Conservation (phyloP, 2,888 invertebrate species). For the Bedellia somnulentella region DNA sequence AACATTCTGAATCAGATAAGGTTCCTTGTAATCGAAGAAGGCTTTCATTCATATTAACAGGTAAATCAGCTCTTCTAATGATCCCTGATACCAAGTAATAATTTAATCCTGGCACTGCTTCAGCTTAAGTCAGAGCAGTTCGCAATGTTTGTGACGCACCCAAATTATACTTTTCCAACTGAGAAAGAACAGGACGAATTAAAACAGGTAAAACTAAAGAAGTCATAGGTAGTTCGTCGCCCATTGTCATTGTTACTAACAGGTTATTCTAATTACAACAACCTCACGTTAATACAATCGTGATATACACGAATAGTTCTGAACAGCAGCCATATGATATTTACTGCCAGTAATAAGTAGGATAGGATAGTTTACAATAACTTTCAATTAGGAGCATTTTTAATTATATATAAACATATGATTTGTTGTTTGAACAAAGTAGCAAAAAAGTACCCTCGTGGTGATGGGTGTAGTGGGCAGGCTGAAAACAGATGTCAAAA, state of each 20-base stretch:
- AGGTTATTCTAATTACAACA: no score
- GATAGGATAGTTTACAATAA: no score
- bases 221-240: slow-evolving; percentile 90
- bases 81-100: slow-evolving; percentile 90
- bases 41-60: slow-evolving; percentile 93
- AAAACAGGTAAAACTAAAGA: slow-evolving; percentile 90
- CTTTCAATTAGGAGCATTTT: no score
- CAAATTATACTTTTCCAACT: slow-evolving; percentile 90
- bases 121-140: slow-evolving; percentile 87
- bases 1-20: slow-evolving; percentile 87
- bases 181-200: slow-evolving; percentile 81
- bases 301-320: no score
- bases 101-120: slow-evolving; percentile 89
- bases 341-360: no score
- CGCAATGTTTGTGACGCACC: slow-evolving; percentile 90
- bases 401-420: no score
- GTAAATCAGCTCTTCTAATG: slow-evolving; percentile 74
- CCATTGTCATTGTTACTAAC: slow-evolving; percentile 95
- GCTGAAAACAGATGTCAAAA: no score
- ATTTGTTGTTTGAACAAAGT: no score
- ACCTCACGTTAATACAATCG: no score
- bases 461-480: no score
- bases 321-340: no score
- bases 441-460: no score
- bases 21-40: slow-evolving; percentile 86